Base-by-base conservation (phyloP, 2,113 vertebrate genomes). In the Burhinus oedicnemus region DNA sequence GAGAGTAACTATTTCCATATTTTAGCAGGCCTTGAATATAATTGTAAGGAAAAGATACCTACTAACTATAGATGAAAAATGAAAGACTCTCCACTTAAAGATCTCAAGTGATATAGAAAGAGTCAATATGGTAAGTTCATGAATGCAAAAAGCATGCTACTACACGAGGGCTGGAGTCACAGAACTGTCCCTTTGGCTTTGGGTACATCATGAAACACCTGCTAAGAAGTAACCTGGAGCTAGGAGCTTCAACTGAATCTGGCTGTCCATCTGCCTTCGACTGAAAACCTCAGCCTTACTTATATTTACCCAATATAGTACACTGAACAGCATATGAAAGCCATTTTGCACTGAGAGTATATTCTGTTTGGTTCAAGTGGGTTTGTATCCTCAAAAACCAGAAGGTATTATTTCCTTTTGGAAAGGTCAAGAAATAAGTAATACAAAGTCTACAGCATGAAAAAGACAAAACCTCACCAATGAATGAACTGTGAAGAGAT, bases 401-500 rank as follows among this genome's bases (percentile, higher is more conserved):
- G 18, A 52, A 42, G 9, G n/a, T 23, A 68, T 11, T 29, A 10
- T 6, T 44, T 49, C 8, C 38, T 69, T 42, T 29, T 27, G 54
- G 40, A 65, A 83, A 77, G 23, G 34, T 5, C 16, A 32, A 45
- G 68, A 88, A 78, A 74, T 4, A 17, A 36, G 68, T 18, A 45
- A 18, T 2, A 12, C 0, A 6, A 9, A 17, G 10, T 16, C 54
- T 22, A 29, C 0, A 60, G 47, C 68, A 45, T 0, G 14, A 70
- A 32, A 71, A 70, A 65, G 54, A 42, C 66, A 65, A 65, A 44
- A 23, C 10, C 19, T 58, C 6, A n/a, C 11, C 16, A 57, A 54
- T 8, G 2, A 25, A 49, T 1, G 17, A 26, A 19, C 0, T 11
- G 49, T 23, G 23, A 49, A 23, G 49, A 49, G 12, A 19, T 22